Percentiles rank a stretch among this genome's conserved stretches.
Conservation (phyloP, 2,888 invertebrate species). For the Lumbricus terrestris region DNA sequence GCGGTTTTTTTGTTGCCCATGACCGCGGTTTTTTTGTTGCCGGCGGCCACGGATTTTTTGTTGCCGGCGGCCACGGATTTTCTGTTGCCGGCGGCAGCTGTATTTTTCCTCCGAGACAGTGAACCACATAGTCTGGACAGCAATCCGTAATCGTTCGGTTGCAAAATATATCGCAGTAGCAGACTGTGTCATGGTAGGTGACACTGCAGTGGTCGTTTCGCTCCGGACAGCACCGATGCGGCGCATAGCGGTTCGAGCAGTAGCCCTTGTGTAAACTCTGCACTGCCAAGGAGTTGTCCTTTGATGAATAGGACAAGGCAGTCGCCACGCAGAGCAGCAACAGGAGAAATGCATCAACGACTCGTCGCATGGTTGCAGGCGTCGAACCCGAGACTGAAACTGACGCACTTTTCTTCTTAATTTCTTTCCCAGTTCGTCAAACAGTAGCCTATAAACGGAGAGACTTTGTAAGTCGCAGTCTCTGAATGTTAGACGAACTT, state of each 20-base stretch:
- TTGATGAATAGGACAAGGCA: background rate
- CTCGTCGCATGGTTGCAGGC: conserved; percentile 3
- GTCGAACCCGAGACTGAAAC: background rate
- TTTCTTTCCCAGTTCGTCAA: no score
- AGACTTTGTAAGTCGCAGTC: background rate
- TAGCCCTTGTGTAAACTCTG: background rate
- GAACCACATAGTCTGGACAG: background rate
- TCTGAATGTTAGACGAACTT: background rate
- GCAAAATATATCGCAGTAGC: conserved; percentile 94
- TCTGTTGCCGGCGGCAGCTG: background rate
- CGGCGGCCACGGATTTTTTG: no score
- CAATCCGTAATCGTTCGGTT: conserved; percentile 57
- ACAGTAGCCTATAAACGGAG: background rate
- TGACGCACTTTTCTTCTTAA: background rate
- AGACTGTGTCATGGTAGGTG: conserved; percentile 76
- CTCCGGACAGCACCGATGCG: conserved; percentile 66
- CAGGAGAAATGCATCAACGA: background rate
- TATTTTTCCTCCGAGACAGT: background rate
- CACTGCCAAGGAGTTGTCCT: background rate
- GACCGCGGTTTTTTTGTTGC: no score
- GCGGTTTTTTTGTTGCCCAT: no score
- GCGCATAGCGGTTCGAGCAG: background rate
- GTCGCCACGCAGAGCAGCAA: background rate
- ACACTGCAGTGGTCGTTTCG: conserved; percentile 79
- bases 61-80: no score